These are phyloP conservation scores for Penaeus japonicus DNA, from an alignment of 1,140 invertebrate genomes.

Conservation along the genomic window DNA sequence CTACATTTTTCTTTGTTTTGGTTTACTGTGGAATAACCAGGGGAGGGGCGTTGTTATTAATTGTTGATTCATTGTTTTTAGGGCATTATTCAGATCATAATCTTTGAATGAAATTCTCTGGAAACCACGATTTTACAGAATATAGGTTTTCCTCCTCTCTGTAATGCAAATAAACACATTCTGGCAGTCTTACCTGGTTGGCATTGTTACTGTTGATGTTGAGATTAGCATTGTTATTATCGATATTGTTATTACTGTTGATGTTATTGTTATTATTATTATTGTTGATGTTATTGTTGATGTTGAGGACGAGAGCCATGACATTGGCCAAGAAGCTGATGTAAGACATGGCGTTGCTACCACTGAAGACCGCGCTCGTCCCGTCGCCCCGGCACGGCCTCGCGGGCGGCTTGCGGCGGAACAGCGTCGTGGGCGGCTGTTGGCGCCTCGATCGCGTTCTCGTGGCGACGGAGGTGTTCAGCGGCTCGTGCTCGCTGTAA, in stretches of 20 bases:
- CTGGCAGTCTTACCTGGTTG: neutral
- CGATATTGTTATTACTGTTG: constrained; percentile 38
- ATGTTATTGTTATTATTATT: constrained; percentile 47
- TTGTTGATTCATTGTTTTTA: no score
- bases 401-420: neutral
- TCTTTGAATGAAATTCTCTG: no score
- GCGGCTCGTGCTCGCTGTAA: neutral
- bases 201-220: constrained; percentile 40
- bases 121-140: no score
- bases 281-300: constrained; percentile 50
- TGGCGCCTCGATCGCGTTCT: neutral
- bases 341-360: constrained; percentile 41
- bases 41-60: no score
- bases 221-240: constrained; percentile 36
- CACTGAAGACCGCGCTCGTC: neutral
- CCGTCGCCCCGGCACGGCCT: neutral
- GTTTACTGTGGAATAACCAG: no score
- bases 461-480: neutral
- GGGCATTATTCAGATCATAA: no score
- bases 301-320: constrained; percentile 42
- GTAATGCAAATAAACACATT: neutral
- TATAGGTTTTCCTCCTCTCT: no score
- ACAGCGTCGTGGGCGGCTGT: neutral
- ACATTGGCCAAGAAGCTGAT: constrained; percentile 39
- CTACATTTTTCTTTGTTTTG: no score